Conservation (phyloP, 2,797 vertebrate genomes). For the Podarcis siculus region DNA sequence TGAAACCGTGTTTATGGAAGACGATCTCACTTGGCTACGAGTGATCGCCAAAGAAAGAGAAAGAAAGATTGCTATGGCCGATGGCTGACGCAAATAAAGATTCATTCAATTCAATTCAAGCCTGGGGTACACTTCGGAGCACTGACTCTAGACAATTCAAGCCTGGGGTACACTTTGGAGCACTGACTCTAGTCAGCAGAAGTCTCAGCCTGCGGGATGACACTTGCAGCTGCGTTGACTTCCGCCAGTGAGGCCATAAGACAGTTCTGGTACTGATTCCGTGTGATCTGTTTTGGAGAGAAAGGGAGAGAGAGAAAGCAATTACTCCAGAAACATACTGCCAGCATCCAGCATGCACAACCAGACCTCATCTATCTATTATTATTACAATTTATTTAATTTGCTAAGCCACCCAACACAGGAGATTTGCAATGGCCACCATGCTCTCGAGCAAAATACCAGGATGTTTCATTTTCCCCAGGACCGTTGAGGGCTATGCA, state of each 20-base stretch:
- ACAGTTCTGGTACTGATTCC: slow-evolving; percentile 22
- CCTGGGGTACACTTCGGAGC: not conserved
- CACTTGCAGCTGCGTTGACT: too few relatives aligned
- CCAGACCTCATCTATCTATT: not conserved
- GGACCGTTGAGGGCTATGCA: too few relatives aligned
- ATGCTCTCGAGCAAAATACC: too few relatives aligned
- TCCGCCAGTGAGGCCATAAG: not conserved
- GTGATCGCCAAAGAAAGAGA: too few relatives aligned
- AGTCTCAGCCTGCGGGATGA: not conserved
- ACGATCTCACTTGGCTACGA: too few relatives aligned
- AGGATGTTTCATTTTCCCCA: too few relatives aligned
- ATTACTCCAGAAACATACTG: not conserved
- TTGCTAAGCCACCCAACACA: too few relatives aligned
- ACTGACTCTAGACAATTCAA: not conserved
- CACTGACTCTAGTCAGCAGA: not conserved
- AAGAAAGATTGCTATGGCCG: too few relatives aligned
- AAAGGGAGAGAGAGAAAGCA: not conserved
- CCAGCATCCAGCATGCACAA: not conserved
- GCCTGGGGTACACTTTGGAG: not conserved
- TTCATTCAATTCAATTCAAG: not conserved
- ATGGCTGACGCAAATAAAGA: too few relatives aligned
- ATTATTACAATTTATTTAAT: too few relatives aligned
- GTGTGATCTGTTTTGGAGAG: slow-evolving; percentile 14
- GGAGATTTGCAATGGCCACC: too few relatives aligned
- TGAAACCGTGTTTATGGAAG: too few relatives aligned